Conservation (phyloP, 2,888 invertebrate genomes). For the Parascotia fuliginaria region DNA sequence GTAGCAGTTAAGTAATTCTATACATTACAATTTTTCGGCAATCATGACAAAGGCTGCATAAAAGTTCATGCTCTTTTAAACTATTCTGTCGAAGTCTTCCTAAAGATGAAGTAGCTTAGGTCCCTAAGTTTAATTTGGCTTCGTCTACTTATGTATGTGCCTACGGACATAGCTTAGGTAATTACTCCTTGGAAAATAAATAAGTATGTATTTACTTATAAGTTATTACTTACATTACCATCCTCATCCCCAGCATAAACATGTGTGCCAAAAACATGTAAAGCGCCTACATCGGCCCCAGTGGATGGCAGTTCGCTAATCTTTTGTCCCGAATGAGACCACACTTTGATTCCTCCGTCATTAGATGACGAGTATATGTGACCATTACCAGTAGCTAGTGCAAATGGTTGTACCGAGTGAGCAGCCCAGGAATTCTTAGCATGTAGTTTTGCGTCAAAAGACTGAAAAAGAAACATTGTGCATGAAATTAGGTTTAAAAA, state of each 20-base stretch:
- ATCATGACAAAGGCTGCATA: too few species aligned
- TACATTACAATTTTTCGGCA: too few species aligned
- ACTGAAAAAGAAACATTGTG: slow-evolving; percentile 45
- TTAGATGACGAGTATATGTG: slow-evolving; percentile 87
- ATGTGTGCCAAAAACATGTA: slow-evolving; percentile 68
- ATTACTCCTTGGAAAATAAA: too few species aligned
- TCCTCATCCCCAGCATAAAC: slow-evolving; percentile 87
- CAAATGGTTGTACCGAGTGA: slow-evolving; percentile 87
- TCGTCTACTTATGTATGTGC: too few species aligned
- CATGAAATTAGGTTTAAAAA: too few species aligned
- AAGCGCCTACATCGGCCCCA: slow-evolving; percentile 69
- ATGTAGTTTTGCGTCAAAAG: slow-evolving; percentile 62
- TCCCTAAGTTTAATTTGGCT: too few species aligned
- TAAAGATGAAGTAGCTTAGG: too few species aligned
- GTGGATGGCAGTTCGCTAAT: slow-evolving; percentile 64
- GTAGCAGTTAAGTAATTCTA: too few species aligned
- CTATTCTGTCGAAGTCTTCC: too few species aligned
- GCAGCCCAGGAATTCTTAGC: slow-evolving; percentile 77
- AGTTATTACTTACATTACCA: slow-evolving; percentile 88
- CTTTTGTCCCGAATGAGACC: slow-evolving; percentile 75
- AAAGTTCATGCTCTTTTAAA: too few species aligned
- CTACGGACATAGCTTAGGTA: too few species aligned
- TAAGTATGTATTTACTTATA: too few species aligned
- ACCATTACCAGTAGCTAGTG: slow-evolving; percentile 82
- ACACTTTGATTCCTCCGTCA: slow-evolving; percentile 87